Evolutionary conservation across 2,888 invertebrate species (phyloP).

Genomic region (Hermodice carunculata): DNA sequence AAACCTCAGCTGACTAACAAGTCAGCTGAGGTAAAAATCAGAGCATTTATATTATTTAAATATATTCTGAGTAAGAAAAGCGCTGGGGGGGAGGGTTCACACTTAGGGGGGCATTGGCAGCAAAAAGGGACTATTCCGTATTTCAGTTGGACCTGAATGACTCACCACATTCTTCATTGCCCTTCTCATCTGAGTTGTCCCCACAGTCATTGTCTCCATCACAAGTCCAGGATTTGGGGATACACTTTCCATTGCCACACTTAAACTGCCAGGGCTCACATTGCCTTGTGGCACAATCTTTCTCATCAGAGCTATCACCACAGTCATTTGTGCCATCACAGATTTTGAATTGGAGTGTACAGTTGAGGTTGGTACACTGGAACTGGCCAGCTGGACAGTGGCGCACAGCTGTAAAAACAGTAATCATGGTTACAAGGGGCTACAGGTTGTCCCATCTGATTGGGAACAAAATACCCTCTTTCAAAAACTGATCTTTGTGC

Average conservation of each 20-base stretch:
- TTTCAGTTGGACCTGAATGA: no score
- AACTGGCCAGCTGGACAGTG: constrained; percentile 68
- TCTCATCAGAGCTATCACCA: constrained; percentile 76
- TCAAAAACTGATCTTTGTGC: no score
- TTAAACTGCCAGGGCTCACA: constrained; percentile 81
- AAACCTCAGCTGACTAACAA: no score
- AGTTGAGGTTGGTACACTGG: constrained; percentile 64
- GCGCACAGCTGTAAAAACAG: constrained; percentile 54
- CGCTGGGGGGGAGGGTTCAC: no score
- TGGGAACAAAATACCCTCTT: no score
- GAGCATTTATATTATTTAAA: no score
- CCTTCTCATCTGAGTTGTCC: constrained; percentile 60
- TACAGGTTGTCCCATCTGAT: no score
- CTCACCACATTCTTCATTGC: constrained; percentile 38
- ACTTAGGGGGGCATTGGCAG: no score
- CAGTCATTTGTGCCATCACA: constrained; percentile 99
- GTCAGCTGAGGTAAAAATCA: no score
- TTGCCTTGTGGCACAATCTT: constrained; percentile 50
- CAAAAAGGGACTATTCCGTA: no score
- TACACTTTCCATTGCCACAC: constrained; percentile 83
- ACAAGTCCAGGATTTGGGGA: constrained; percentile 60
- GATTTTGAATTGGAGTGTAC: constrained; percentile 64
- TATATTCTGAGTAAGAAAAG: no score
- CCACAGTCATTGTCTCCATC: constrained; percentile 64
- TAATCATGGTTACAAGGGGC: no score